Evolutionary conservation across 1,140 invertebrate species (phyloP).

Genomic region (Drosophila mojavensis): DNA sequence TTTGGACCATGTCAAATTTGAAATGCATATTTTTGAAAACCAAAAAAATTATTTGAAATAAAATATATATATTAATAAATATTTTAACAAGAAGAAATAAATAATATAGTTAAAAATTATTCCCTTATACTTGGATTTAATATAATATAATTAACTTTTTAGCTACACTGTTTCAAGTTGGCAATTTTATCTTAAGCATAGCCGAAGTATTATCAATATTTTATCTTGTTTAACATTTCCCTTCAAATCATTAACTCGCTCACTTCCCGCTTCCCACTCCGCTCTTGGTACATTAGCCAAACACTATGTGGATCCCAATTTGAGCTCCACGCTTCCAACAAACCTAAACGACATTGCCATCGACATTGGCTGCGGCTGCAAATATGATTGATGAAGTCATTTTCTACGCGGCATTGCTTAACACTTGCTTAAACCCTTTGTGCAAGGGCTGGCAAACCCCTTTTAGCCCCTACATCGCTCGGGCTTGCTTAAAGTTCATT

Average conservation of each 20-base stretch:
- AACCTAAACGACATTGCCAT: not conserved
- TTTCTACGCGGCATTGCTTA: slow-evolving; percentile 38
- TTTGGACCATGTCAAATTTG: no score
- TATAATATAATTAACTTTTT: no score
- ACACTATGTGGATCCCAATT: not conserved
- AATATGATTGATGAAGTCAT: slow-evolving; percentile 76
- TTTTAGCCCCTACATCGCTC: not conserved
- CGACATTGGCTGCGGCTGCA: not conserved
- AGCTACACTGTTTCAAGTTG: no score
- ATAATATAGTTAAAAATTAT: no score
- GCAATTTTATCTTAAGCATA: not conserved
- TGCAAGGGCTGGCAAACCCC: slow-evolving; percentile 18
- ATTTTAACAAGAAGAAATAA: no score
- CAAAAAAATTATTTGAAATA: no score
- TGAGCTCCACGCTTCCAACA: no score
- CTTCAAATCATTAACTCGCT: not conserved
- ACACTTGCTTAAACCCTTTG: slow-evolving; percentile 80
- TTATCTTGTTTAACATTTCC: not conserved
- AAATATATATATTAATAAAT: no score
- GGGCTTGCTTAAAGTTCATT: slow-evolving; percentile 67
- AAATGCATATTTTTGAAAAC: no score
- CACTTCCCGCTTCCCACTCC: not conserved
- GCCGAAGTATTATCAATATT: not conserved
- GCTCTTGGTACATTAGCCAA: not conserved
- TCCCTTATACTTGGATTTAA: no score